A percentile compares a stretch with the other conserved stretches of the same genome.
phyloP scores from a whole-genome alignment of 2,797 vertebrate species.

The Tadarida brasiliensis region DNA sequence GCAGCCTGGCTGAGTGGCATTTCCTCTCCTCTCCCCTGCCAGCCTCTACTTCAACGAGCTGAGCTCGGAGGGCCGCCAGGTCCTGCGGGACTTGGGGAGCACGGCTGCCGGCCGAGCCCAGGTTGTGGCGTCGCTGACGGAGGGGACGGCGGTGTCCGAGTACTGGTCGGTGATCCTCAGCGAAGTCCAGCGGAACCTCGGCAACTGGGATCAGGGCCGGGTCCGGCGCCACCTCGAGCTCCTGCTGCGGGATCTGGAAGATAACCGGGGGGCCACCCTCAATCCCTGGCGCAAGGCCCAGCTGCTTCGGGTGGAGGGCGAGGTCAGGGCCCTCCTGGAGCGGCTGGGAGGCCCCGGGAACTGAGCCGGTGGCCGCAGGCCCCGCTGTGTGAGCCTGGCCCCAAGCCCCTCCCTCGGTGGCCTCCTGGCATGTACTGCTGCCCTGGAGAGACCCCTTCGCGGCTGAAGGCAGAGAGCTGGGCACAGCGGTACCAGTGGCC shows the following conservation, averaged over 20 bases:
- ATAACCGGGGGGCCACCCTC: conserved; percentile 92
- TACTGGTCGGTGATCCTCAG: conserved; percentile 95
- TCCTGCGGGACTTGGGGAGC: conserved; percentile 83
- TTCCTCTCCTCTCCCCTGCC: neutral
- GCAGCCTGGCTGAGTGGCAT: neutral
- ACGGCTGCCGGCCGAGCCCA: conserved; percentile 86
- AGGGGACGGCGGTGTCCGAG: conserved; percentile 93
- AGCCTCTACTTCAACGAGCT: conserved; percentile 97
- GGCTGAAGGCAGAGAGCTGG: neutral
- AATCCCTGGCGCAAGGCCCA: conserved; percentile 95
- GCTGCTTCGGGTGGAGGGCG: conserved; percentile 92
- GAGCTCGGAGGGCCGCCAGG: conserved; percentile 92
- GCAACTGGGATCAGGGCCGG: conserved; percentile 92
- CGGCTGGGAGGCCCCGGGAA: conserved; percentile 45
- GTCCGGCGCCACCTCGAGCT: conserved; percentile 93
- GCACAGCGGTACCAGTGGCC: neutral
- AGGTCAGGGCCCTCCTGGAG: conserved; percentile 91
- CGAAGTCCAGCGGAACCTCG: conserved; percentile 92
- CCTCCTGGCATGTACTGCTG: neutral
- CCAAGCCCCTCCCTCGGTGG: neutral
- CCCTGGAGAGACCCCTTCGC: conserved; percentile 55
- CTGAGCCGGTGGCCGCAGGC: conserved; percentile 11
- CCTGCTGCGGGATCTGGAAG: conserved; percentile 94
- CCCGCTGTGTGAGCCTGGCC: neutral
- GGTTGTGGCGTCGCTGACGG: conserved; percentile 94